Base-by-base conservation (phyloP, 1,140 invertebrate species). In the Trichoplusia ni region DNA sequence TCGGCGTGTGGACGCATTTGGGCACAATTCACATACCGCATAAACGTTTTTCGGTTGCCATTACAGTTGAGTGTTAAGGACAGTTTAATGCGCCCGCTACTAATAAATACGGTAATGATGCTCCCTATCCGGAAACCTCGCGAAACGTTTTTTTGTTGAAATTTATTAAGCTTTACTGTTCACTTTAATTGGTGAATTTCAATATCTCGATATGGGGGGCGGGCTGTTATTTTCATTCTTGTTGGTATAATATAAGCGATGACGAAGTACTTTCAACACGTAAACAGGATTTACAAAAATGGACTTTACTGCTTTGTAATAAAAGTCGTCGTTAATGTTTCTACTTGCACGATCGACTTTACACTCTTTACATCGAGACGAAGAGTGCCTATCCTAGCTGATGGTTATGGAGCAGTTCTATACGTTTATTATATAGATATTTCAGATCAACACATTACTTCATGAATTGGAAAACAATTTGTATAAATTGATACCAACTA, bases 11-110 rank as follows among this genome's bases (percentile, higher is more conserved):
- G 63, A 73, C 82, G 61, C 67, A 74, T 86, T 89, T 82, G 81
- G 84, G 69, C 79, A 84, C 80, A 82, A 86, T 86, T 86, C 81
- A 65, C 79, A 79, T 89, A 67, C 81, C 80, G 37, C 37, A 31
- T 44, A 60, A 54, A 67, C 61, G 72, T 79, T 79, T 82, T 82
- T 77, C 58, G 56, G 56, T 67, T 49, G 63, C 72, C 64, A 71
- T 67, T 61, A 44, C 46, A 40, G 60, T 61, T 46, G 70, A 59
- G 67, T 72, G 64, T 67, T 59, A 51, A 66, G 58, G 64, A 46
- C 67, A 56, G 37, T 49, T 66, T 72, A 64, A 72, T 64, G 54
- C 49, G 8, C 29, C 25, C 56, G 38, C 29, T 27, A 56, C 54
- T 60, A 69, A 64, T 64, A 69, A 69, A 64, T 69, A 69, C 53